A percentile compares a stretch with the other conserved stretches of the same genome.
phyloP scores from a whole-genome alignment of 2,888 invertebrate species.

The Morpho helenor region DNA sequence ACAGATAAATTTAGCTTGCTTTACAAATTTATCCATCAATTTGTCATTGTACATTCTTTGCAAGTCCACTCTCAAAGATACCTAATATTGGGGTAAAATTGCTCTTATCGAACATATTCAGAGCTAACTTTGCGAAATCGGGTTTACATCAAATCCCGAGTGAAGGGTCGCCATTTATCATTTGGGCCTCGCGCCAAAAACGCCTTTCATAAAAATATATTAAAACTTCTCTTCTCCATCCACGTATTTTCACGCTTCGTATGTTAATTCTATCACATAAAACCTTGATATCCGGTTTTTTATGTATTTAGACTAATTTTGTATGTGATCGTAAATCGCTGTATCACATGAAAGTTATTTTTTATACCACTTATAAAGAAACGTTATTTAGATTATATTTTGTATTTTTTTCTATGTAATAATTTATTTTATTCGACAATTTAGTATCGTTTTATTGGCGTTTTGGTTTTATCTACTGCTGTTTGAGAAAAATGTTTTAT shows the following conservation, averaged over 20 bases:
- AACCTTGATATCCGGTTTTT: conserved; percentile 51
- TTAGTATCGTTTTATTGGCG: too few species aligned
- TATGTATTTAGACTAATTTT: conserved; percentile 46
- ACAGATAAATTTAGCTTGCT: too few species aligned
- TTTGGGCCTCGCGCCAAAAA: conserved; percentile 58
- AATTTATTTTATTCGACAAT: too few species aligned
- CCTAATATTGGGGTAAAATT: conserved; percentile 15
- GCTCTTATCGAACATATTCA: conserved; percentile 34
- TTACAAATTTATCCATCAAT: background rate
- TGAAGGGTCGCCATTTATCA: conserved; percentile 71
- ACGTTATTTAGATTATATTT: too few species aligned
- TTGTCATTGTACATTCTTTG: background rate
- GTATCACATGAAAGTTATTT: conserved; percentile 20
- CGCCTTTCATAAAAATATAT: conserved; percentile 61
- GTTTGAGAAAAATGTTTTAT: too few species aligned
- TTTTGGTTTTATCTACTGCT: too few species aligned
- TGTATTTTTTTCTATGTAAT: too few species aligned
- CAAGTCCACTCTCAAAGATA: background rate
- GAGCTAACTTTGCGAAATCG: conserved; percentile 41
- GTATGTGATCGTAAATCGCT: conserved; percentile 37
- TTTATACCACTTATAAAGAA: conserved; percentile 10
- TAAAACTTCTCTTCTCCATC: conserved; percentile 63
- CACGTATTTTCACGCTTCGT: conserved; percentile 55
- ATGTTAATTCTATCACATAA: conserved; percentile 67
- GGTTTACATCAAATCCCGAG: conserved; percentile 48